phyloP scores from a whole-genome alignment of 2,113 vertebrate species.

The Sciurus niger region DNA sequence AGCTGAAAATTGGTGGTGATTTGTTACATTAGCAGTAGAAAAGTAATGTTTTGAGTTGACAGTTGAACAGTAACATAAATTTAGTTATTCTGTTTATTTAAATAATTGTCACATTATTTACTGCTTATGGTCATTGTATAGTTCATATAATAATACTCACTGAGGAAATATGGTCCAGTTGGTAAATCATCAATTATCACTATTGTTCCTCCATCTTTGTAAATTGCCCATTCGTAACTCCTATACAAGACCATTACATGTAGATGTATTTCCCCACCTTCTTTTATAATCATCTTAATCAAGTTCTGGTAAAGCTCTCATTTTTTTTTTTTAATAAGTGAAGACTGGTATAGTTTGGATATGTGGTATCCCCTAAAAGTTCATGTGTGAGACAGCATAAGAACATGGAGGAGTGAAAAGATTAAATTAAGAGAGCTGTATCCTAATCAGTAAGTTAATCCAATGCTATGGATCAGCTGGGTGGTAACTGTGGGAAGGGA shows the following conservation, averaged over 20 bases:
- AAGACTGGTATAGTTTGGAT: neutral
- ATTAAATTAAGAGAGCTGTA: too few species aligned
- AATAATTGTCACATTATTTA: neutral
- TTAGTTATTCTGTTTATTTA: neutral
- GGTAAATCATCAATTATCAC: neutral
- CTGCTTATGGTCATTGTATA: neutral
- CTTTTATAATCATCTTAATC: neutral
- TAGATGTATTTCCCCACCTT: neutral
- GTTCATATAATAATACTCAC: neutral
- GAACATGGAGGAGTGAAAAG: too few species aligned
- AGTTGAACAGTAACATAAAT: neutral
- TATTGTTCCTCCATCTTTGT: neutral
- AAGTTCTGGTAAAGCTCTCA: neutral
- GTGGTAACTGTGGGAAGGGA: too few species aligned
- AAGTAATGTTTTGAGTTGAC: neutral
- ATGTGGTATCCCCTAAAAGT: too few species aligned
- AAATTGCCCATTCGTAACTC: neutral
- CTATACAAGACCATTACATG: neutral
- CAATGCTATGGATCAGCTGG: too few species aligned
- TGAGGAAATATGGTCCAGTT: neutral
- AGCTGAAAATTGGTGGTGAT: neutral
- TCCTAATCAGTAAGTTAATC: too few species aligned
- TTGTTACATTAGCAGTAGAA: neutral
- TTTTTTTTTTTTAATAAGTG: neutral
- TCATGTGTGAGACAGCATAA: too few species aligned